Evolutionary conservation across 2,888 invertebrate genomes (phyloP).

Genomic region (Clunio marinus): DNA sequence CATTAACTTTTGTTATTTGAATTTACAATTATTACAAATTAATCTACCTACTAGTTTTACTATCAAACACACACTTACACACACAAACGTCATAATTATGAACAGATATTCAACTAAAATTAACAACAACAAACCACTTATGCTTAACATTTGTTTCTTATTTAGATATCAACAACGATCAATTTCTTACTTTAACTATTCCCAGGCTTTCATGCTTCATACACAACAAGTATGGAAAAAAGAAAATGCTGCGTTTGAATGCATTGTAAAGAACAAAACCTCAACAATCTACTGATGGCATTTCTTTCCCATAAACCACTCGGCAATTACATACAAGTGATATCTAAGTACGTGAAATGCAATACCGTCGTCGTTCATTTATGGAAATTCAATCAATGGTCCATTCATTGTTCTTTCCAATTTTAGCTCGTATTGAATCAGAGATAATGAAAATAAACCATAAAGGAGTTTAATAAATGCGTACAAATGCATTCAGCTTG

Average conservation of each 20-base stretch:
- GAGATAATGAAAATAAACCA: background rate
- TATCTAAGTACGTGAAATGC: background rate
- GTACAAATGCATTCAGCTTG: conserved; percentile 6
- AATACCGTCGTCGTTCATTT: conserved; percentile 16
- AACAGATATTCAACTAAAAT: background rate
- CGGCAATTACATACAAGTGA: background rate
- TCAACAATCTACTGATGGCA: too few species aligned
- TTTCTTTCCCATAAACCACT: conserved; percentile 16
- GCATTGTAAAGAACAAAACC: background rate
- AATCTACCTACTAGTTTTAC: conserved; percentile 7
- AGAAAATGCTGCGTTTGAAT: too few species aligned
- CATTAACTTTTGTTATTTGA: conserved; percentile 18
- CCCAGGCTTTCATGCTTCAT: too few species aligned
- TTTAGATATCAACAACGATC: background rate
- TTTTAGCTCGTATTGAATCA: background rate
- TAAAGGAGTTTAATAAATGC: background rate
- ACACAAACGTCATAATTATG: background rate
- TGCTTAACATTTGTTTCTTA: too few species aligned
- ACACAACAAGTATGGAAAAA: too few species aligned
- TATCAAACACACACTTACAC: too few species aligned
- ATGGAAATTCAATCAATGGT: conserved; percentile 18
- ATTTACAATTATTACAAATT: conserved; percentile 11
- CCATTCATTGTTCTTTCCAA: conserved; percentile 14
- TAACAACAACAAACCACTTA: background rate
- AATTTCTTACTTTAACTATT: background rate